A percentile compares a stretch with the other conserved stretches of the same genome.
Evolutionary conservation across 2,888 invertebrate species (phyloP).

Genomic region (Pollenia amentaria): DNA sequence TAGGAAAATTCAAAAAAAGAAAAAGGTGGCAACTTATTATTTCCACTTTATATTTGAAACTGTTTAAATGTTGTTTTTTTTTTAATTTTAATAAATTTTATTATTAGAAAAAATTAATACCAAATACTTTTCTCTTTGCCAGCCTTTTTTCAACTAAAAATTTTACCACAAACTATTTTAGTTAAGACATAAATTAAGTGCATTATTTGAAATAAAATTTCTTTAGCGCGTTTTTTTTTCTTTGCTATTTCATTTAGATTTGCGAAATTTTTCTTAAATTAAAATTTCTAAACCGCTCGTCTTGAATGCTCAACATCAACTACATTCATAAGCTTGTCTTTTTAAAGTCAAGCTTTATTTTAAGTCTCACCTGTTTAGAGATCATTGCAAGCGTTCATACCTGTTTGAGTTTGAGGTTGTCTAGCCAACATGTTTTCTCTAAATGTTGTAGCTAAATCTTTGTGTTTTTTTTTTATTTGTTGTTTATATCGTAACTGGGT

Average conservation of each 20-base stretch:
- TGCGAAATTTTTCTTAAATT: background rate
- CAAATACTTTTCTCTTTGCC: slow-evolving; percentile 31
- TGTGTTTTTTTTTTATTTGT: background rate
- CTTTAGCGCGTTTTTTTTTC: slow-evolving; percentile 46
- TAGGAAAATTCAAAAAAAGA: background rate
- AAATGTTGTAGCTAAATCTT: background rate
- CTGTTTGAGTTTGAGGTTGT: slow-evolving; percentile 48
- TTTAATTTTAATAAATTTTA: slow-evolving; percentile 3
- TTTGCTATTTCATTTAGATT: background rate
- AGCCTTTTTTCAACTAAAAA: slow-evolving; percentile 38
- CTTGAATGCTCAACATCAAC: slow-evolving; percentile 61
- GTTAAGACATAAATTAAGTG: slow-evolving; percentile 3
- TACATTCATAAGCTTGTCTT: slow-evolving; percentile 33
- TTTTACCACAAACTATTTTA: slow-evolving; percentile 7
- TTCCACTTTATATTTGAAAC: slow-evolving; percentile 4
- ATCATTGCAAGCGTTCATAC: slow-evolving; percentile 15
- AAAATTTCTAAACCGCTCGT: slow-evolving; percentile 33
- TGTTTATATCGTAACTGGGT: slow-evolving; percentile 34
- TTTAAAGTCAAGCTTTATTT: slow-evolving; percentile 55
- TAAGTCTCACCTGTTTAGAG: slow-evolving; percentile 43
- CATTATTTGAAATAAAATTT: slow-evolving; percentile 7
- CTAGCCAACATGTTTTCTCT: slow-evolving; percentile 36
- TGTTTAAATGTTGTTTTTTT: slow-evolving; percentile 14
- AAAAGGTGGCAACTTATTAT: slow-evolving; percentile 22
- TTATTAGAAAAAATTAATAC: background rate